Conservation (phyloP, 2,113 vertebrate species). For the Porphyrio hochstetteri region DNA sequence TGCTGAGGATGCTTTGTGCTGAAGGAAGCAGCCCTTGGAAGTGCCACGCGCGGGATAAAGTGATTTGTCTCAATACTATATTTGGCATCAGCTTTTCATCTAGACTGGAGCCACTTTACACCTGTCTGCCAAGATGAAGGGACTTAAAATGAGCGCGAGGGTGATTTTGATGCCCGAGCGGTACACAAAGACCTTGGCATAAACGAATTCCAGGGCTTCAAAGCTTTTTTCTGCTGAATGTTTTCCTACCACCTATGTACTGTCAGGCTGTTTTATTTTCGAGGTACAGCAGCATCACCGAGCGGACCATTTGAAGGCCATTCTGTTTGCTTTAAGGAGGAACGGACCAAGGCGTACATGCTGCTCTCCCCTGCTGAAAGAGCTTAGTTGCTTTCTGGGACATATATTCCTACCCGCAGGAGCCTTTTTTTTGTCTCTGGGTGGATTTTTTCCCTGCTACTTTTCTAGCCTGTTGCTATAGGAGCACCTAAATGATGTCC, state of each 20-base stretch:
- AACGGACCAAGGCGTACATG: not conserved
- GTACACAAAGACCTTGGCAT: not conserved
- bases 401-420: not conserved
- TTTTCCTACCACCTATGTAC: not conserved
- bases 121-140: slow-evolving; percentile 31
- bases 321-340: not conserved
- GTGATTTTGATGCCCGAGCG: not conserved
- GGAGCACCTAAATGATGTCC: not conserved
- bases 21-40: slow-evolving; percentile 1
- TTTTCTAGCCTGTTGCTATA: not conserved
- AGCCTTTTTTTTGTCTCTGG: not conserved
- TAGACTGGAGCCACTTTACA: slow-evolving; percentile 1
- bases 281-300: not conserved
- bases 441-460: not conserved
- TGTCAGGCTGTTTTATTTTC: not conserved
- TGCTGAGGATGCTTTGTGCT: not conserved
- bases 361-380: not conserved
- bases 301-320: not conserved
- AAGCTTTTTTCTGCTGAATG: not conserved
- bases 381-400: slow-evolving; percentile 1
- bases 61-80: not conserved
- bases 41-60: not conserved
- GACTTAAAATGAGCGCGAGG: not conserved
- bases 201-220: slow-evolving; percentile 12
- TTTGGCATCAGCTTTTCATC: slow-evolving; percentile 35